A percentile compares a stretch with the other conserved stretches of the same genome.
Conservation (phyloP, 2,888 invertebrate genomes). For the Rutpela maculata region DNA sequence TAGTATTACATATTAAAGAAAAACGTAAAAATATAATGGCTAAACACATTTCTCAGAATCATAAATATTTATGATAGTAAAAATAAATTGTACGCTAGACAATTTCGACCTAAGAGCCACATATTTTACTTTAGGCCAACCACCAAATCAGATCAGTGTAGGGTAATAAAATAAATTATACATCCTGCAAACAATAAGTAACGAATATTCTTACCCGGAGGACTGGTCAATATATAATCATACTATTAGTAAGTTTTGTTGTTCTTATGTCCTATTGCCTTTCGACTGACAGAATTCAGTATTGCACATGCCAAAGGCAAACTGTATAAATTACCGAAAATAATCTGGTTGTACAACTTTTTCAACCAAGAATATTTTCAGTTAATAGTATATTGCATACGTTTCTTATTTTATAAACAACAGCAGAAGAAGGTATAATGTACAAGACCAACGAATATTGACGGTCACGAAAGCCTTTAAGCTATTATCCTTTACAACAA, state of each 20-base stretch:
- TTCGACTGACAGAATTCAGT: slow-evolving; percentile 47
- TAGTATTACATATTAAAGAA: too few species aligned
- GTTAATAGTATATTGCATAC: slow-evolving; percentile 54
- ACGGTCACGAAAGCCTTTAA: slow-evolving; percentile 57
- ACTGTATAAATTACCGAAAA: slow-evolving; percentile 57
- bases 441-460: slow-evolving; percentile 45
- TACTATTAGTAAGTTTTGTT: slow-evolving; percentile 34
- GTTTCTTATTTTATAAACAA: slow-evolving; percentile 49
- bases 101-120: slow-evolving; percentile 16
- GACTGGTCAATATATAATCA: slow-evolving; percentile 32
- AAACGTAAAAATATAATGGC: neutral
- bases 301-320: slow-evolving; percentile 55
- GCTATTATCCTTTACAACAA: slow-evolving; percentile 45
- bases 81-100: slow-evolving; percentile 21
- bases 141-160: slow-evolving; percentile 22
- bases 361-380: slow-evolving; percentile 42
- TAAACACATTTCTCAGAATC: slow-evolving; percentile 14
- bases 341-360: slow-evolving; percentile 48
- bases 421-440: slow-evolving; percentile 44
- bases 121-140: slow-evolving; percentile 21
- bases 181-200: slow-evolving; percentile 28
- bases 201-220: slow-evolving; percentile 34
- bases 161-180: slow-evolving; percentile 38
- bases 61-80: slow-evolving; percentile 37
- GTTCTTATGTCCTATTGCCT: slow-evolving; percentile 26